A percentile compares a stretch with the other conserved stretches of the same genome.
Conservation (phyloP, 2,888 invertebrate genomes). For the Hedya salicella region DNA sequence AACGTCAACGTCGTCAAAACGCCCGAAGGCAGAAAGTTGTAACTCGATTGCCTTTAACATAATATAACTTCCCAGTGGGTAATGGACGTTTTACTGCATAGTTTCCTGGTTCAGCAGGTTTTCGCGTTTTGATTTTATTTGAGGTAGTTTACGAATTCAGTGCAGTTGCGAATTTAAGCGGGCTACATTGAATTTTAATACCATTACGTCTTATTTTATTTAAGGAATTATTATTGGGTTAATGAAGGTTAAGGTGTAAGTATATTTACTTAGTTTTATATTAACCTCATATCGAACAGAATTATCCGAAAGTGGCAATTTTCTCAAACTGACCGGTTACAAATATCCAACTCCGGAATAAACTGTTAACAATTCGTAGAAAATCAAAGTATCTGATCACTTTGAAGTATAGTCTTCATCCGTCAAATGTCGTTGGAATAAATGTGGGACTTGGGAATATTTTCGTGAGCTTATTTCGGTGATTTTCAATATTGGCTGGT, state of each 20-base stretch:
- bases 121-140: background rate
- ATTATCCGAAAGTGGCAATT: background rate
- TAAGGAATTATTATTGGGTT: background rate
- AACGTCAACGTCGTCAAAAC: conserved; percentile 24
- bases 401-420: conserved; percentile 50
- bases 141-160: background rate
- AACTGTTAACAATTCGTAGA: conserved; percentile 8
- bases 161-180: background rate
- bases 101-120: conserved; percentile 3
- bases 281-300: background rate
- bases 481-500: conserved; percentile 25
- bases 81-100: conserved; percentile 13
- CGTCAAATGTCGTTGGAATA: conserved; percentile 52
- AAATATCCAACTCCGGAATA: conserved; percentile 6
- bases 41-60: conserved; percentile 23
- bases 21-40: conserved; percentile 11
- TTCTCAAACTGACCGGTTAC: background rate
- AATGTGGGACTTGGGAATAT: conserved; percentile 47
- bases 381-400: conserved; percentile 15
- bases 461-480: conserved; percentile 53
- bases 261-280: too few relatives aligned
- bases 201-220: background rate
- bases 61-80: conserved; percentile 10
- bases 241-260: too few relatives aligned
- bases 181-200: background rate